These are phyloP conservation scores for Polyodon spathula DNA, from an alignment of 2,113 vertebrate genomes.

Conservation along the genomic window DNA sequence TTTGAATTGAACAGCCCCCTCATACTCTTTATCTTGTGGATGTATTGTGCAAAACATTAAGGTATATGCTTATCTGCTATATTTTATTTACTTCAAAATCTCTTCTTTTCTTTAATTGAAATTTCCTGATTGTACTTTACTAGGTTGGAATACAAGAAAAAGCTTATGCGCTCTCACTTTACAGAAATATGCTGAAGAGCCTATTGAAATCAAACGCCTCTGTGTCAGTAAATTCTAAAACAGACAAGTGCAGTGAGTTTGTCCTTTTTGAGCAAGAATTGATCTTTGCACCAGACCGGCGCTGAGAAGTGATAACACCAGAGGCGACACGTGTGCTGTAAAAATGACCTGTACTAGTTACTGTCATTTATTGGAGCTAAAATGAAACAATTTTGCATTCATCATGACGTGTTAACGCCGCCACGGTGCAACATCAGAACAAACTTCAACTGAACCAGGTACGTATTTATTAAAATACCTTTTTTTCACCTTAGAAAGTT, in stretches of 20 bases:
- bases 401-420: neutral
- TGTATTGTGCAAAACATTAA: no score
- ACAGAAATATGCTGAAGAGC: neutral
- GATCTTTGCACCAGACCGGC: neutral
- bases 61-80: neutral
- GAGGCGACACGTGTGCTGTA: neutral
- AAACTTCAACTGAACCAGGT: neutral
- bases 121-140: neutral
- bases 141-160: neutral
- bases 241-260: no score
- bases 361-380: neutral
- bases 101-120: neutral
- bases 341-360: neutral
- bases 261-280: neutral
- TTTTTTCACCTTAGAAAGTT: neutral
- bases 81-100: neutral
- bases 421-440: neutral
- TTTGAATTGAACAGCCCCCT: no score
- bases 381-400: neutral
- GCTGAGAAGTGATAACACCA: neutral
- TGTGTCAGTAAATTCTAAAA: neutral
- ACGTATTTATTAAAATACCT: neutral
- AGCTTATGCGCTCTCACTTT: neutral
- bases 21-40: no score
- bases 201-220: neutral